Conservation (phyloP, 1,140 invertebrate genomes). For the Choristoneura fumiferana region DNA sequence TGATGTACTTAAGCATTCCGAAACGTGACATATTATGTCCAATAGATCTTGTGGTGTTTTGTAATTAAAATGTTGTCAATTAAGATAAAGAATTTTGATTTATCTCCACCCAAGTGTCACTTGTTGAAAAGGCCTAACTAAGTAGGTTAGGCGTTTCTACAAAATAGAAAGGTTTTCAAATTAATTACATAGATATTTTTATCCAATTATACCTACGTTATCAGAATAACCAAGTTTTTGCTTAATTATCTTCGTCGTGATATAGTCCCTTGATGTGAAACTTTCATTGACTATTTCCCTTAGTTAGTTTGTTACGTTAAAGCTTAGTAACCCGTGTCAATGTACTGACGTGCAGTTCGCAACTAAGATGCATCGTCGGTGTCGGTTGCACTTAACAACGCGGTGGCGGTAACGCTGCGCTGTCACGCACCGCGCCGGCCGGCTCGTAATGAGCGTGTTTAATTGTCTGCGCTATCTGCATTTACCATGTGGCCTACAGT, state of each 20-base stretch:
- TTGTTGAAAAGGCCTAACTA: too few relatives aligned
- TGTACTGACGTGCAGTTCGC: too few relatives aligned
- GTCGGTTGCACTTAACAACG: neutral
- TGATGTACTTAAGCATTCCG: constrained; percentile 73
- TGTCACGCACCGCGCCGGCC: constrained; percentile 55
- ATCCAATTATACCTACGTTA: too few relatives aligned
- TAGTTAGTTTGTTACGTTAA: too few relatives aligned
- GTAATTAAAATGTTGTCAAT: constrained; percentile 79
- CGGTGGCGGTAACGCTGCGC: constrained; percentile 44
- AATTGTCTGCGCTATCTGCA: constrained; percentile 67
- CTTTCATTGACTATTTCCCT: too few relatives aligned
- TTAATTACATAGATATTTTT: too few relatives aligned
- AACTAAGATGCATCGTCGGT: neutral
- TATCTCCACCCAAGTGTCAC: too few relatives aligned
- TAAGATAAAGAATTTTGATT: constrained; percentile 37
- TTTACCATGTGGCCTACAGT: constrained; percentile 35
- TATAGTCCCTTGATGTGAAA: too few relatives aligned
- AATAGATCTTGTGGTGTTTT: constrained; percentile 78
- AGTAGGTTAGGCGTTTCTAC: too few relatives aligned
- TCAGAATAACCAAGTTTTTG: too few relatives aligned
- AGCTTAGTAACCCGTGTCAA: too few relatives aligned
- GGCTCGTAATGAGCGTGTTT: constrained; percentile 53
- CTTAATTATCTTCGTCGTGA: too few relatives aligned
- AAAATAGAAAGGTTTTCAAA: neutral
- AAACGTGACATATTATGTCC: constrained; percentile 68